A percentile compares a stretch with the other conserved stretches of the same genome.
Evolutionary conservation across 2,113 vertebrate genomes (phyloP).

Genomic region (Passer montanus): DNA sequence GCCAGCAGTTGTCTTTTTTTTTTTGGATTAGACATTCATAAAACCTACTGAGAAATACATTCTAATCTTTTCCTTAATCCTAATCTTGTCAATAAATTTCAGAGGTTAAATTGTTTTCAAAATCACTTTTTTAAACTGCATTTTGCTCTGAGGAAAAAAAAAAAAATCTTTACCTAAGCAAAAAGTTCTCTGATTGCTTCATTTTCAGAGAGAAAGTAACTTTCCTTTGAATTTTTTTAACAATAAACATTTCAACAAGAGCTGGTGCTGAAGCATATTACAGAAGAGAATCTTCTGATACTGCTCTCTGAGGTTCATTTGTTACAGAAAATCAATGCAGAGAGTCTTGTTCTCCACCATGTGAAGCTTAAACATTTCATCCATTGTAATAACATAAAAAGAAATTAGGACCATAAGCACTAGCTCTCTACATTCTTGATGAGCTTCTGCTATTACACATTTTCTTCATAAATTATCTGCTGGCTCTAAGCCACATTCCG

Average conservation of each 20-base stretch:
- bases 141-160: not conserved
- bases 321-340: not conserved
- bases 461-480: conserved; percentile 44
- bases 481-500: conserved; percentile 20
- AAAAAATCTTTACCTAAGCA: not conserved
- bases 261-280: not conserved
- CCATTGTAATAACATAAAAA: conserved; percentile 3
- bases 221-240: not conserved
- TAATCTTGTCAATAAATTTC: not conserved
- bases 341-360: not conserved
- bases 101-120: not conserved
- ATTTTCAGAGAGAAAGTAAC: not conserved
- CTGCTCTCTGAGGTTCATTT: not conserved
- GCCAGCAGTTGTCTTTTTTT: not conserved
- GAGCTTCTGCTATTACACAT: not conserved
- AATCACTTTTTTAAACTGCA: not conserved
- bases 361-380: not conserved
- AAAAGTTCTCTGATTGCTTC: not conserved
- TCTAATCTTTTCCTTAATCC: not conserved
- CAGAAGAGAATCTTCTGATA: not conserved
- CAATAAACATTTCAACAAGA: not conserved
- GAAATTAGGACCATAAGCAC: not conserved
- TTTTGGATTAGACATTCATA: not conserved
- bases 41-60: not conserved
- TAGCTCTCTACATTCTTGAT: not conserved